Conservation (phyloP, 2,113 vertebrate species). For the Cyprinodon variegatus region DNA sequence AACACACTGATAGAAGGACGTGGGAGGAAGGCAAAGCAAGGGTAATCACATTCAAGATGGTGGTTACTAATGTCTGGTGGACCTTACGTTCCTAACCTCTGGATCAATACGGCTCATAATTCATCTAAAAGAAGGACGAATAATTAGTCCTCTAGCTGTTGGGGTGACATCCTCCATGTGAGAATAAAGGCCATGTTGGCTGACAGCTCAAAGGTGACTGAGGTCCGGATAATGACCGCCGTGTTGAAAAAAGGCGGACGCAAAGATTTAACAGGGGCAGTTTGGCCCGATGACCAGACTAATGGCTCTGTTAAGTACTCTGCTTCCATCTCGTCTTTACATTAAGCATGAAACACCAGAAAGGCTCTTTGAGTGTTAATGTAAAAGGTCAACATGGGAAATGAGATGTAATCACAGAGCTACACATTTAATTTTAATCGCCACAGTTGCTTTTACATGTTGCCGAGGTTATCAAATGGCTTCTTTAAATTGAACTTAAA, state of each 20-base stretch:
- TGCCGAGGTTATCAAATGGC: neutral
- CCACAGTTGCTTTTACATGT: constrained; percentile 1
- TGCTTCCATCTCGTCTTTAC: constrained; percentile 16
- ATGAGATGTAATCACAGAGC: constrained; percentile 22
- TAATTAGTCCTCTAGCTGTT: constrained; percentile 56
- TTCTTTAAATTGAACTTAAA: neutral
- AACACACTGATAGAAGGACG: constrained; percentile 46
- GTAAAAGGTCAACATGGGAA: constrained; percentile 35
- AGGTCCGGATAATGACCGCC: constrained; percentile 50
- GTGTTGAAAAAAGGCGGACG: constrained; percentile 40
- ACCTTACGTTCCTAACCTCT: constrained; percentile 37
- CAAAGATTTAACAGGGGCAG: constrained; percentile 28
- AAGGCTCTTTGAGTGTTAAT: constrained; percentile 30
- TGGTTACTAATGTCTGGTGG: constrained; percentile 45
- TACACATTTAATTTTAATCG: constrained; percentile 5
- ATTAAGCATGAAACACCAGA: constrained; percentile 29
- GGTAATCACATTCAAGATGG: constrained; percentile 43
- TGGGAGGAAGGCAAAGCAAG: constrained; percentile 12
- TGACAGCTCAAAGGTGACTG: constrained; percentile 48
- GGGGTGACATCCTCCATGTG: constrained; percentile 18
- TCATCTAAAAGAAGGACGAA: constrained; percentile 58
- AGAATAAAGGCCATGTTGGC: constrained; percentile 30
- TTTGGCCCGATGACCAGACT: constrained; percentile 22
- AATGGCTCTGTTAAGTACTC: constrained; percentile 38
- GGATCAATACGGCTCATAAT: constrained; percentile 63